A percentile compares a stretch with the other conserved stretches of the same genome.
phyloP scores from a whole-genome alignment of 2,888 invertebrate species.

The Drosophila melanocephala region DNA sequence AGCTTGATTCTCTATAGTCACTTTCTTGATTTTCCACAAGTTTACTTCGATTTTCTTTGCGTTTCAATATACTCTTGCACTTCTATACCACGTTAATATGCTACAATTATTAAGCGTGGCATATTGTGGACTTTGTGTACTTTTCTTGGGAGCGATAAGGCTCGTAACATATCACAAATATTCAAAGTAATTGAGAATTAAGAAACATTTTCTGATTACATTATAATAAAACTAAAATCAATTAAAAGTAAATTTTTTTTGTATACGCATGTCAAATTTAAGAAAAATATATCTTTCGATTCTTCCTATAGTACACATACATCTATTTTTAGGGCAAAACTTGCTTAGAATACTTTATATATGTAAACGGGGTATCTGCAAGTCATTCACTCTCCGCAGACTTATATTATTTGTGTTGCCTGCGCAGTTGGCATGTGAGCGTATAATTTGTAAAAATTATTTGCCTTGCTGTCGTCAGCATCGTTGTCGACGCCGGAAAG shows the following conservation, averaged over 20 bases:
- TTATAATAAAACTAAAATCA: background rate
- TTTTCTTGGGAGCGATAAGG: background rate
- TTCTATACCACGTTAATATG: constrained; percentile 11
- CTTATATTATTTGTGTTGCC: constrained; percentile 58
- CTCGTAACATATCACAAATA: background rate
- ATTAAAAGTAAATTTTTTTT: background rate
- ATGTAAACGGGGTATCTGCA: constrained; percentile 1
- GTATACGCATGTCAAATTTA: background rate
- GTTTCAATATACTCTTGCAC: constrained; percentile 45
- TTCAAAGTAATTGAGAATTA: background rate
- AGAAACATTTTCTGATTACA: background rate
- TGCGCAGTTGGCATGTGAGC: constrained; percentile 71
- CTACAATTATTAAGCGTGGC: background rate
- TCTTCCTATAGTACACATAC: background rate
- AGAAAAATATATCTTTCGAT: background rate
- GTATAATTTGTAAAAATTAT: constrained; percentile 79
- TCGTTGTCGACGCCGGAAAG: constrained; percentile 47
- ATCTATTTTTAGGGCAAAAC: background rate
- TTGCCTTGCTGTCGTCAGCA: constrained; percentile 68
- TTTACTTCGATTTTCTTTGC: constrained; percentile 30
- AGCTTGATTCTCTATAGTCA: constrained; percentile 50
- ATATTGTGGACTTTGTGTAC: background rate
- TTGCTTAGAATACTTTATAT: background rate
- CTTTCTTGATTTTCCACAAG: constrained; percentile 52
- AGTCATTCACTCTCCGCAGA: background rate